Evolutionary conservation across 2,113 vertebrate species (phyloP).

Genomic region (Hypocryptadius cinnamomeus): DNA sequence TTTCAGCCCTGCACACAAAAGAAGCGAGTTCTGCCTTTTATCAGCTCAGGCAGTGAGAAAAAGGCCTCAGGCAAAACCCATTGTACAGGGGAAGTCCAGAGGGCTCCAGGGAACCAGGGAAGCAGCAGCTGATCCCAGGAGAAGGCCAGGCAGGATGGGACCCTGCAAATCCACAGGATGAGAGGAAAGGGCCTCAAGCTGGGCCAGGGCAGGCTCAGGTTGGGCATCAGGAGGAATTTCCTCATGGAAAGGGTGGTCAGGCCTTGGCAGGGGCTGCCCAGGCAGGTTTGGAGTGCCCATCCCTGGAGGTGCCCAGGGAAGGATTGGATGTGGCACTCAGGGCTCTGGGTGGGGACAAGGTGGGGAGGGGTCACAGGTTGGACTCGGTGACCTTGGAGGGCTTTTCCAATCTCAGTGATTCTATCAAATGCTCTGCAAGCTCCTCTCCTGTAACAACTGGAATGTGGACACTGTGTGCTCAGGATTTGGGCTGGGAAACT

Average conservation of each 20-base stretch:
- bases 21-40: background rate
- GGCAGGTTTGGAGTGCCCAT: background rate
- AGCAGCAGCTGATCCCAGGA: background rate
- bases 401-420: background rate
- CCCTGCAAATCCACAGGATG: background rate
- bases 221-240: background rate
- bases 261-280: background rate
- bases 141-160: background rate
- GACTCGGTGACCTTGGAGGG: no score
- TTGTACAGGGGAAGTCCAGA: background rate
- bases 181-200: background rate
- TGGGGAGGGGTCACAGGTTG: background rate
- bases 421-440: background rate
- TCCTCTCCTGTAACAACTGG: background rate
- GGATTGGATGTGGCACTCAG: accelerated
- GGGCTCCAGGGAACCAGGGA: background rate
- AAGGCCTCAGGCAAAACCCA: background rate
- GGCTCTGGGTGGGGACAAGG: background rate
- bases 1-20: conserved; percentile 11
- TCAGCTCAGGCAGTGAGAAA: background rate
- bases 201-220: background rate
- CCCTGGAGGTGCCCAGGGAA: background rate
- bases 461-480: no score
- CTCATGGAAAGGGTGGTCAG: no score
- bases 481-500: background rate